Conservation (phyloP, 2,797 vertebrate genomes). For the Acipenser oxyrinchus region DNA sequence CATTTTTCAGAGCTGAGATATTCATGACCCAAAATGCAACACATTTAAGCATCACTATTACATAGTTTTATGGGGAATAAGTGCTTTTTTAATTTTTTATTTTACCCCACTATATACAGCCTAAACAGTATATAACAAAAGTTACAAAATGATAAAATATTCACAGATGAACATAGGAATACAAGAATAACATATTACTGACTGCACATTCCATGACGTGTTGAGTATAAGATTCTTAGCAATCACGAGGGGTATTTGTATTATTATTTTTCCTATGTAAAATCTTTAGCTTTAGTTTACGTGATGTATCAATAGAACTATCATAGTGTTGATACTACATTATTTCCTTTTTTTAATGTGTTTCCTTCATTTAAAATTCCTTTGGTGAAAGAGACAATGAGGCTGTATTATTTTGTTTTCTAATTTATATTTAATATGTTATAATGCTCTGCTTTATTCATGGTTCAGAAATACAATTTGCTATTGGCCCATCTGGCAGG, state of each 20-base stretch:
- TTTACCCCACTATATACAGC: slow-evolving; percentile 50
- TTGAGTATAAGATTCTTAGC: slow-evolving; percentile 23
- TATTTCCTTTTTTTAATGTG: slow-evolving; percentile 11
- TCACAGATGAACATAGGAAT: slow-evolving; percentile 43
- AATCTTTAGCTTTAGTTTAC: slow-evolving; percentile 15
- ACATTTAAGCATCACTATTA: slow-evolving; percentile 41
- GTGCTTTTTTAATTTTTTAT: slow-evolving; percentile 9
- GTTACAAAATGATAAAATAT: slow-evolving; percentile 56
- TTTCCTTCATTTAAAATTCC: slow-evolving; percentile 35
- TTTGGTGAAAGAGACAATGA: neutral
- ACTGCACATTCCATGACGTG: slow-evolving; percentile 34
- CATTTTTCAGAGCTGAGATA: slow-evolving; percentile 46
- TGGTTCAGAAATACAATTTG: too few relatives aligned
- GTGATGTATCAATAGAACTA: slow-evolving; percentile 17
- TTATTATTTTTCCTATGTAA: slow-evolving; percentile 12
- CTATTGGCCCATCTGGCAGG: too few relatives aligned
- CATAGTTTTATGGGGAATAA: slow-evolving; percentile 36
- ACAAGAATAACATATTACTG: slow-evolving; percentile 30
- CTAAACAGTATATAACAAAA: slow-evolving; percentile 56
- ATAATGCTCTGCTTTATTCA: too few relatives aligned
- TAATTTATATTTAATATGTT: too few relatives aligned
- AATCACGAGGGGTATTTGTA: neutral
- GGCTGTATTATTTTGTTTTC: too few relatives aligned
- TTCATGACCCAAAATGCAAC: slow-evolving; percentile 53
- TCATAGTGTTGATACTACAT: slow-evolving; percentile 41